Evolutionary conservation across 2,113 vertebrate genomes (phyloP).

Genomic region (Hyaena hyaena): DNA sequence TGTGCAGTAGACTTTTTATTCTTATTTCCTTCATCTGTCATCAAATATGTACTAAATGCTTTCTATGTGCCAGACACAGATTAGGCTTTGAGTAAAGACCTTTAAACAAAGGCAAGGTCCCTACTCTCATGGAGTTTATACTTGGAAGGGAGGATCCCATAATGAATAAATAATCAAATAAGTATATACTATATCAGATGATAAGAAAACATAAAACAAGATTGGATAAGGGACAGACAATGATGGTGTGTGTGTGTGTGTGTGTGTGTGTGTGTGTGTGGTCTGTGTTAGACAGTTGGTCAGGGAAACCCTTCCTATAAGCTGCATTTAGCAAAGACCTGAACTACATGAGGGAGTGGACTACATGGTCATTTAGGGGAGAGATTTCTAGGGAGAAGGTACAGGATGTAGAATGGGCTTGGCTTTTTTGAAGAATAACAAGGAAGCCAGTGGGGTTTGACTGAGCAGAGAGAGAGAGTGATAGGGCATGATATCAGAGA

Average conservation of each 20-base stretch:
- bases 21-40: neutral
- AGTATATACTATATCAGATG: neutral
- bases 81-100: neutral
- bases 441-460: neutral
- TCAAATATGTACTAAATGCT: neutral
- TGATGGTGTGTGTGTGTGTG: neutral
- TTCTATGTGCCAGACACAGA: neutral
- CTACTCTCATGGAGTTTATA: neutral
- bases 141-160: neutral
- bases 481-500: neutral
- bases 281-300: neutral
- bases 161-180: neutral
- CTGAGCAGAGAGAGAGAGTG: neutral
- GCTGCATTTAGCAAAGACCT: neutral
- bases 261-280: neutral
- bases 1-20: neutral
- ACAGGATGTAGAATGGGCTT: neutral
- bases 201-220: neutral
- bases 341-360: neutral
- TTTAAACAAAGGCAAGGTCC: neutral
- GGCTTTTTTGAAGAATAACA: neutral
- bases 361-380: neutral
- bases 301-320: neutral
- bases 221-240: neutral
- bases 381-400: neutral